Conservation (phyloP, 2,113 vertebrate genomes). For the Microtus pennsylvanicus region DNA sequence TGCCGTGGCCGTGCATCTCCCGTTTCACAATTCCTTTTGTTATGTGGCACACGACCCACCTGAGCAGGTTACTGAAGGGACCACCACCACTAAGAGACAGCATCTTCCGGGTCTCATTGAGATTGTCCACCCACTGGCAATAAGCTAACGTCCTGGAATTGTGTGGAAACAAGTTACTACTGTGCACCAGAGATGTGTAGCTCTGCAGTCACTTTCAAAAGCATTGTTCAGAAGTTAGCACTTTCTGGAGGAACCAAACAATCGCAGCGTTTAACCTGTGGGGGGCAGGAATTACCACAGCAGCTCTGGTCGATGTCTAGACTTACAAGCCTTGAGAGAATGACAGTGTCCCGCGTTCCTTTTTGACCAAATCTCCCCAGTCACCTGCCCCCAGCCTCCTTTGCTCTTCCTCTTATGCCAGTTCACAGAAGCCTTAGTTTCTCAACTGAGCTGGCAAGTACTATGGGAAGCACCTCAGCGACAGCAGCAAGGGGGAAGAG, state of each 20-base stretch:
- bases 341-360: background rate
- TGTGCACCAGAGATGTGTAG: slow-evolving; percentile 6
- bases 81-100: slow-evolving; percentile 93
- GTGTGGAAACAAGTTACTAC: slow-evolving; percentile 73
- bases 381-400: background rate
- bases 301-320: background rate
- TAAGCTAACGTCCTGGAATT: slow-evolving; percentile 94
- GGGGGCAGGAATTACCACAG: background rate
- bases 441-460: background rate
- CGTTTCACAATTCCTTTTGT: slow-evolving; percentile 95
- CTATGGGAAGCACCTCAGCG: rapidly evolving
- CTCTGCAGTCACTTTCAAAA: background rate
- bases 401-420: background rate
- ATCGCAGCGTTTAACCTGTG: background rate
- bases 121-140: slow-evolving; percentile 98
- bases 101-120: slow-evolving; percentile 95
- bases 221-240: background rate
- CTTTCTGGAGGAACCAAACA: background rate
- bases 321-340: background rate
- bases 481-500: background rate
- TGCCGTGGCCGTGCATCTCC: slow-evolving; percentile 98
- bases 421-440: background rate
- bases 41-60: slow-evolving; percentile 95
- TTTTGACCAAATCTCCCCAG: background rate
- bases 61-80: slow-evolving; percentile 95